Evolutionary conservation across 2,113 vertebrate genomes (phyloP).

Genomic region (Tragelaphus imberbis): DNA sequence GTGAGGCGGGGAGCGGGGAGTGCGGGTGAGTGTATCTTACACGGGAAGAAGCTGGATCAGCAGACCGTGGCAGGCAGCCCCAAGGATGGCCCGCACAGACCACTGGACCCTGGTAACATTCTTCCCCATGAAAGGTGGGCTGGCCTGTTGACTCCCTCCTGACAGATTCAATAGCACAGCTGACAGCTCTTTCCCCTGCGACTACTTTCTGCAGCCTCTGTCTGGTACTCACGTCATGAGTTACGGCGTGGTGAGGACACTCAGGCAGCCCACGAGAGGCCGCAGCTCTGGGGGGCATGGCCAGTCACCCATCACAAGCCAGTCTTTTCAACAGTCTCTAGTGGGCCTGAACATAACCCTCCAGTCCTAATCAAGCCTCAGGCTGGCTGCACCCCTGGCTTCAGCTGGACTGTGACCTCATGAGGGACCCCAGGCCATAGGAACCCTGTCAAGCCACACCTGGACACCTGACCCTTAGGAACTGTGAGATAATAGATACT

Average conservation of each 20-base stretch:
- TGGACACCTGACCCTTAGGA: background rate
- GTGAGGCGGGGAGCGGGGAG: accelerated
- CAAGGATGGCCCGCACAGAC: background rate
- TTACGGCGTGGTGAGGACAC: accelerated
- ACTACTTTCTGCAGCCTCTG: background rate
- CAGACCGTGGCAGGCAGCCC: background rate
- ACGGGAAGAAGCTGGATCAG: accelerated
- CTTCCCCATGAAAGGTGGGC: background rate
- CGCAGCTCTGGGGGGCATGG: accelerated
- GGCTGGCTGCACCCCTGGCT: background rate
- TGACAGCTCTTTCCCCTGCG: background rate
- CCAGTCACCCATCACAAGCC: background rate
- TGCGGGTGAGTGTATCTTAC: accelerated
- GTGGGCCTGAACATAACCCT: background rate
- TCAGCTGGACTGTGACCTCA: background rate
- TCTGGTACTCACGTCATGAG: background rate
- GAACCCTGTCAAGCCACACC: background rate
- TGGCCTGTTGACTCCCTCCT: background rate
- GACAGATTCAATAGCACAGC: accelerated
- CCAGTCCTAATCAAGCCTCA: background rate
- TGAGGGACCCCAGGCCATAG: background rate
- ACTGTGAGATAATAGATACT: background rate
- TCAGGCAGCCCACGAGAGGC: background rate
- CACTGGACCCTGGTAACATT: too few species aligned
- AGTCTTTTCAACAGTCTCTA: background rate